Conservation (phyloP, 2,113 vertebrate genomes). For the Circaetus cinerascens region DNA sequence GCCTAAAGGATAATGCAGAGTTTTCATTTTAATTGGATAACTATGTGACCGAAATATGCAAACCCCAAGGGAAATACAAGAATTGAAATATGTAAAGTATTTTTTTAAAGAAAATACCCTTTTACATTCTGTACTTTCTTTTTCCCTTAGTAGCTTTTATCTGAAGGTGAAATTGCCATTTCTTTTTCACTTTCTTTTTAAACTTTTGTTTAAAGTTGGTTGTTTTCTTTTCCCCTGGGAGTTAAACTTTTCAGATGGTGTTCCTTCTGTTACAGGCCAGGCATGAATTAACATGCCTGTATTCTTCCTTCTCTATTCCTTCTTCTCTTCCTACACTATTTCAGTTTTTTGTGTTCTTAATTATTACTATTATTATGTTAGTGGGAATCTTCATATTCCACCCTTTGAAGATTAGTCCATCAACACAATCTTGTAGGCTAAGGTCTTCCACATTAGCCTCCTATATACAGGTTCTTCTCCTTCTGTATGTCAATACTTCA, state of each 20-base stretch:
- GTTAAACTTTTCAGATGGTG: background rate
- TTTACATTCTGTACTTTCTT: constrained; percentile 45
- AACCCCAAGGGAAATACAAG: constrained; percentile 66
- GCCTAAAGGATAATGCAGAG: constrained; percentile 75
- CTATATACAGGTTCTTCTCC: background rate
- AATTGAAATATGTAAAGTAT: constrained; percentile 72
- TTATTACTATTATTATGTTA: background rate
- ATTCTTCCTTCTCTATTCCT: background rate
- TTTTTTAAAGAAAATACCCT: constrained; percentile 62
- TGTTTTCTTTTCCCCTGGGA: background rate
- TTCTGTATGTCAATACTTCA: background rate
- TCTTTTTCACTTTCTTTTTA: background rate
- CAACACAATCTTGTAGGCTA: background rate
- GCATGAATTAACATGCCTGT: background rate
- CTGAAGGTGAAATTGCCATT: constrained; percentile 40
- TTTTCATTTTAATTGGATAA: constrained; percentile 82
- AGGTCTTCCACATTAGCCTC: background rate
- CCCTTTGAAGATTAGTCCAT: background rate
- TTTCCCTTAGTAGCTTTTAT: constrained; percentile 51
- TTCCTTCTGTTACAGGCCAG: background rate
- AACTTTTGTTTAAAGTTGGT: background rate
- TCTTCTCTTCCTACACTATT: background rate
- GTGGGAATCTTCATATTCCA: background rate
- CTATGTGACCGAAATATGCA: constrained; percentile 76
- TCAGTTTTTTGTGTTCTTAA: background rate